Evolutionary conservation across 2,797 vertebrate species (phyloP).

Genomic region (Ceryle rudis): DNA sequence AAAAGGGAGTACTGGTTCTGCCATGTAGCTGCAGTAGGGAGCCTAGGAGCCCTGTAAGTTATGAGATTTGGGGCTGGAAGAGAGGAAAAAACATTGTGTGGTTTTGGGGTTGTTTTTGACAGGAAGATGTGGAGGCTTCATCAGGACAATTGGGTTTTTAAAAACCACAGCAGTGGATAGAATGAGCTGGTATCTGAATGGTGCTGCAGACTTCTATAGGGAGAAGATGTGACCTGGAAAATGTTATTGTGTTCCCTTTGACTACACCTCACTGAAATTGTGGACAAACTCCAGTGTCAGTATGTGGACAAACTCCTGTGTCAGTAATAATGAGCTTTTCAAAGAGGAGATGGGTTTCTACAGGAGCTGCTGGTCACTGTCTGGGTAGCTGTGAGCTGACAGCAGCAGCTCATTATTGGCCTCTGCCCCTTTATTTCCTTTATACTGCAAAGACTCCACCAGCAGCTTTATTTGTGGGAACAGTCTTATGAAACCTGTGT

Average conservation of each 20-base stretch:
- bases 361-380: background rate
- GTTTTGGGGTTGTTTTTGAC: background rate
- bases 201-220: background rate
- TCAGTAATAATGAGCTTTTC: background rate
- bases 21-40: background rate
- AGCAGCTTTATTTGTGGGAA: background rate
- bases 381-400: background rate
- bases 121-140: background rate
- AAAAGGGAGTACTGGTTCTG: background rate
- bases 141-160: background rate
- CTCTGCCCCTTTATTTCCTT: background rate
- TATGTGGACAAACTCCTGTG: too few relatives aligned
- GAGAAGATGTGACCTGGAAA: background rate
- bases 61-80: background rate
- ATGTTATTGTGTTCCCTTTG: background rate
- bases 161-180: background rate
- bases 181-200: background rate
- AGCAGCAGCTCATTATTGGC: background rate
- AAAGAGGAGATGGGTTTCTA: background rate
- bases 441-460: background rate
- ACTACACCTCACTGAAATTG: background rate
- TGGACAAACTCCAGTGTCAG: background rate
- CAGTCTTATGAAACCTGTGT: background rate
- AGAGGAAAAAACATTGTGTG: background rate
- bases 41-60: background rate